Base-by-base conservation (phyloP, 2,113 vertebrate genomes). In the Origma solitaria region DNA sequence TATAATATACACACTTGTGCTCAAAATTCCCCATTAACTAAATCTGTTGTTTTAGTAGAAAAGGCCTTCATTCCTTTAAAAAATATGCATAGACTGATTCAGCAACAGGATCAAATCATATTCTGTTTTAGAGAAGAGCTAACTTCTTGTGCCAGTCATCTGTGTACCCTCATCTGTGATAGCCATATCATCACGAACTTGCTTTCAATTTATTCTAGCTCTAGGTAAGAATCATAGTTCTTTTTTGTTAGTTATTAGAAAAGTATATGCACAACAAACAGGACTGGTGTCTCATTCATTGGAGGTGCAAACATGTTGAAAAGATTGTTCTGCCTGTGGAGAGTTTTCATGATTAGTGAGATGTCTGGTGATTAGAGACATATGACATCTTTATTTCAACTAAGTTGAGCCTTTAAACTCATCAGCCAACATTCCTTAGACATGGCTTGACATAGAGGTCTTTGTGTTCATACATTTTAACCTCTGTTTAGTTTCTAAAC, bases 401-500 rank as follows among this genome's bases (percentile, higher is more conserved):
- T 35, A 68, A 66, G 13, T 24, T 2, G 22, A 35, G 19, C 27
- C 12, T 68, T 82, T 66, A 73, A 85, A 68, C 66, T 72, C 13
- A 68, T 54, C 56, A 80, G 18, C 23, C 13, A 6, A 11, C 24
- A 35, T 82, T 90, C 24, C 31, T 92, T 84, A 76, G 40, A 53
- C 61, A 31, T 53, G 22, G 15, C 27, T 70, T 14, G 80, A 12
- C 9, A 31, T 3, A 51, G 53, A n/a, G 31, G 21, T 65, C 45
- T 96, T 79, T 65, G n/a, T 42, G 20, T 87, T 94, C 57, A 38
- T 56, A 51, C 19, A 40, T 28, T 16, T 5, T 75, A 35, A 86
- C 17, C 19, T 60, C 44, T 85, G 15, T 57, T 40, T 54, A n/a
- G 9, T 60, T 92, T 94, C 72, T 94, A 84, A 84, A 70, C n/a